phyloP scores from a whole-genome alignment of 2,888 invertebrate species.

The Imbricaverruca yamaguchii region DNA sequence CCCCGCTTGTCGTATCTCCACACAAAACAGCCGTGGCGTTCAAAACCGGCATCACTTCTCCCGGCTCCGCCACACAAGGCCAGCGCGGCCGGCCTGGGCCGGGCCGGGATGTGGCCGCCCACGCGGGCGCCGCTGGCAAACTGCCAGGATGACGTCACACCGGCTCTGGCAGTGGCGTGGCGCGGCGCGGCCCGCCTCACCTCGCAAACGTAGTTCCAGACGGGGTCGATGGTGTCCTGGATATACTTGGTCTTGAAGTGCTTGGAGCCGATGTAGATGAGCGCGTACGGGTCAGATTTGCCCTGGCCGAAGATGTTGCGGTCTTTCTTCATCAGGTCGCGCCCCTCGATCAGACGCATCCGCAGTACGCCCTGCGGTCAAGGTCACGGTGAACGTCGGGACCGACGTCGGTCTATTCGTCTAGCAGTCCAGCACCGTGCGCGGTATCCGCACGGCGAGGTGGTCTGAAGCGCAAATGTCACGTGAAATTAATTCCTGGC shows the following conservation, averaged over 20 bases:
- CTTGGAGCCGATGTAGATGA: slow-evolving; percentile 84
- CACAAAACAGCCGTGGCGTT: no score
- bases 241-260: slow-evolving; percentile 89
- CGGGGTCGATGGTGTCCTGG: slow-evolving; percentile 86
- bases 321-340: slow-evolving; percentile 93
- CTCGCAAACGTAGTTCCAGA: slow-evolving; percentile 98
- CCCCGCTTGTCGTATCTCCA: no score
- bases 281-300: slow-evolving; percentile 95
- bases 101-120: not conserved
- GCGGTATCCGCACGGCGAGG: no score
- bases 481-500: no score
- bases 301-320: slow-evolving; percentile 85
- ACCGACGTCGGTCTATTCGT: not conserved
- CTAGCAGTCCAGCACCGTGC: no score
- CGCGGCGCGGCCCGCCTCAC: slow-evolving; percentile 48
- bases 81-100: not conserved
- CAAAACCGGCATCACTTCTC: not conserved
- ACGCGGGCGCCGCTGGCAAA: not conserved
- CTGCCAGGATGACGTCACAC: slow-evolving; percentile 26
- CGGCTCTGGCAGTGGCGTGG: no score
- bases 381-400: not conserved
- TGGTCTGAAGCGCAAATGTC: no score
- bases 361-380: slow-evolving; percentile 74
- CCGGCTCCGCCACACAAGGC: not conserved
- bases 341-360: slow-evolving; percentile 88